Base-by-base conservation (phyloP, 2,113 vertebrate species). In the Otolemur garnettii region DNA sequence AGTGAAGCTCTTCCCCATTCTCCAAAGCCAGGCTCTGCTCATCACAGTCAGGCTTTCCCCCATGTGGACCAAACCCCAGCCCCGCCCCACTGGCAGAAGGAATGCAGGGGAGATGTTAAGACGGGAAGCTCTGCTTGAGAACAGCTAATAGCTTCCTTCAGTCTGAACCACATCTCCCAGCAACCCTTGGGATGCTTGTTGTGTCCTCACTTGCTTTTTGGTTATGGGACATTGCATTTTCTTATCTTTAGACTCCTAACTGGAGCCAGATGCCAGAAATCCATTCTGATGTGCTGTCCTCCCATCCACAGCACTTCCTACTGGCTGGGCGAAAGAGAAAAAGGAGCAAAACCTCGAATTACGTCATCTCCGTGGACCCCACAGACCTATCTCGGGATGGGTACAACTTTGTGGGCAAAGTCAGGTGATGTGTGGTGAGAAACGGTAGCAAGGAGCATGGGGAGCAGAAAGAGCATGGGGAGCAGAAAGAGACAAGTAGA, bases 321-420 rank as follows among this genome's bases (percentile, higher is more conserved):
- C 99, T 99, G 98, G 99, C 99, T 10, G 99, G 98, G 42, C 98
- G 99, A 42, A 99, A 99, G 96, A 98, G 99, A 81, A 99, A 99
- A 95, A 99, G 98, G 90, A 99, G 99, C 96, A 99, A 98, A 98
- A 99, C 99, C 0, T 99, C 99, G 26, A 99, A 99, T 96, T 99
- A 99, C 87, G 99, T 99, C 59, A 99, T 99, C 92, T 99, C 99
- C 33, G 98, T 98, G 53, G 99, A 99, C 91, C 99, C 99, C 1
- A 99, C 98, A 24, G 98, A 99, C 93, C 98, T 99, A 53, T 99
- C 99, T 96, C 98, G 99, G 85, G 98, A 98, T 33, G 99, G 99
- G n/a, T 97, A 95, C 96, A 98, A 98, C 89, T 99, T 99, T 97
- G 99, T 99, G 21, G 99, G 99, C 91, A 99, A 99, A 98, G 97